Percentiles rank a stretch among this genome's conserved stretches.
Evolutionary conservation across 2,113 vertebrate genomes (phyloP).

Genomic region (Nothobranchius furzeri): DNA sequence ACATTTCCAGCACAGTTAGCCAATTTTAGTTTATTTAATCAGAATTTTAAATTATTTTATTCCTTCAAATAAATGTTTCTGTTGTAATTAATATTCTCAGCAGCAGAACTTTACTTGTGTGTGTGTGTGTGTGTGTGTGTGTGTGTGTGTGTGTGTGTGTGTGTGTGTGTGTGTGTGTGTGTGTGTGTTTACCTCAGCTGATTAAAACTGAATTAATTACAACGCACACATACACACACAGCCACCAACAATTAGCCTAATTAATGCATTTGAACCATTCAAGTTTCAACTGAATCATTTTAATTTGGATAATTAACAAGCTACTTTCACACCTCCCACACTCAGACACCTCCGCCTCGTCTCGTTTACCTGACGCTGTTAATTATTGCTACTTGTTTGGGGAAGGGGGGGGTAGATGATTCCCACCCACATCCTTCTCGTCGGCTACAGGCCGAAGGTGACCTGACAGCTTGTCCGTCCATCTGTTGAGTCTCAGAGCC

Average conservation of each 20-base stretch:
- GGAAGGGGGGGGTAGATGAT: conserved; percentile 10
- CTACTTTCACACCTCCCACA: conserved; percentile 38
- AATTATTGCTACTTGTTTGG: conserved; percentile 38
- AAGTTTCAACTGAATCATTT: conserved; percentile 74
- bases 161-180: neutral
- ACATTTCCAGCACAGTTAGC: conserved; percentile 2
- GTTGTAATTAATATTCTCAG: conserved; percentile 6
- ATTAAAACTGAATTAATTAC: conserved; percentile 30
- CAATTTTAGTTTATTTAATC: neutral
- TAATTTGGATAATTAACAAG: conserved; percentile 78
- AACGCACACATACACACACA: conserved; percentile 2
- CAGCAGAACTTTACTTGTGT: neutral
- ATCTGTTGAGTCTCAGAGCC: neutral
- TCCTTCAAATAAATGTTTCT: neutral
- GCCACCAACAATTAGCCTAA: conserved; percentile 61
- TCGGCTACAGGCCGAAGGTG: neutral
- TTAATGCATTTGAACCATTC: conserved; percentile 74
- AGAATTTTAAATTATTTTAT: neutral
- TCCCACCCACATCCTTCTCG: conserved; percentile 25
- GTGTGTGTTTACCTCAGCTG: conserved; percentile 13
- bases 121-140: neutral
- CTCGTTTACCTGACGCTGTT: conserved; percentile 48
- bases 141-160: too few relatives aligned
- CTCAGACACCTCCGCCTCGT: neutral
- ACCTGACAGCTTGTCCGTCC: neutral